Evolutionary conservation across 2,113 vertebrate species (phyloP).

Genomic region (Dasyurus viverrinus): DNA sequence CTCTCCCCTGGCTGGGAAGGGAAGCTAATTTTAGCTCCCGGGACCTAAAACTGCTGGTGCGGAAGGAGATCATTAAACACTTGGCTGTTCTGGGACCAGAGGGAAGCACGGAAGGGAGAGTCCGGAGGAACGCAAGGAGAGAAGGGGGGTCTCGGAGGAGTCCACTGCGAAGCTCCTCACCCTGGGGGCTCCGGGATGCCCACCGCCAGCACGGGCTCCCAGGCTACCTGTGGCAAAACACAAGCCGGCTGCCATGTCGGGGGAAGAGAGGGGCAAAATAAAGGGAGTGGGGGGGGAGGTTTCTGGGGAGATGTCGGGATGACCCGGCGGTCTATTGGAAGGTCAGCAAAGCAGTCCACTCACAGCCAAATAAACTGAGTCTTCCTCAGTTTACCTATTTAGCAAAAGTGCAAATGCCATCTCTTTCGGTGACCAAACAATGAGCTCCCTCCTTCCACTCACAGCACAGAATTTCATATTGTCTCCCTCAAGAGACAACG

Average conservation of each 20-base stretch:
- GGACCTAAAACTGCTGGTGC: conserved; percentile 35
- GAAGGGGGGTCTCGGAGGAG: rapidly evolving
- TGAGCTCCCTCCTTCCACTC: background rate
- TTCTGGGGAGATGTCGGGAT: background rate
- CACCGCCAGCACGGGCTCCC: rapidly evolving
- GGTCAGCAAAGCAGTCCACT: background rate
- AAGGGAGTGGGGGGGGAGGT: background rate
- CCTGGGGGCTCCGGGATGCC: background rate
- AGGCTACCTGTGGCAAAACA: background rate
- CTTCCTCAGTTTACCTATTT: background rate
- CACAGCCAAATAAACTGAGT: background rate
- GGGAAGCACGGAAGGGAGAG: background rate
- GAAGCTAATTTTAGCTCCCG: conserved; percentile 69
- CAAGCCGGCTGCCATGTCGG: background rate
- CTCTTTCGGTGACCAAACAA: background rate
- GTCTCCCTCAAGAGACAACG: background rate
- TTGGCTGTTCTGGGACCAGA: background rate
- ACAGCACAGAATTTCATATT: background rate
- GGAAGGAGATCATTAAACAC: conserved; percentile 42
- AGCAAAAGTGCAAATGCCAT: background rate
- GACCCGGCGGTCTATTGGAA: background rate
- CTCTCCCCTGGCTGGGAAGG: conserved; percentile 6
- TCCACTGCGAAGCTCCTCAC: background rate
- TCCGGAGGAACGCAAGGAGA: background rate
- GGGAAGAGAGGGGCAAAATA: no score